phyloP scores from a whole-genome alignment of 2,888 invertebrate species.

The Drosophila paramelanica region DNA sequence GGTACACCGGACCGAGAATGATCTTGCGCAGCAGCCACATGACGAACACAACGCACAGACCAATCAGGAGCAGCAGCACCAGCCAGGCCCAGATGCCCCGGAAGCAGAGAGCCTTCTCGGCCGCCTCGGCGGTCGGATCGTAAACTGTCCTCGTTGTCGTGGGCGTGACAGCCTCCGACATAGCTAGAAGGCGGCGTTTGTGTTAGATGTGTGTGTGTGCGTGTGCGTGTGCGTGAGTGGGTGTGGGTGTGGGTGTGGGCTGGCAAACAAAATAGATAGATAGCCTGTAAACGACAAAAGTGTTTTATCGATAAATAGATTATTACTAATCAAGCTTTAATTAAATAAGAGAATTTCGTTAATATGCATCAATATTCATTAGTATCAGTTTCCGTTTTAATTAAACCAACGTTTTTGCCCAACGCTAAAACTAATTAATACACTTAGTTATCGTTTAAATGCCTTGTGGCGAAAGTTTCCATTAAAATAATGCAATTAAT shows the following conservation, averaged over 20 bases:
- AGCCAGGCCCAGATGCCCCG: slow-evolving; percentile 80
- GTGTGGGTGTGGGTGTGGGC: neutral
- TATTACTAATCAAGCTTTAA: too few species aligned
- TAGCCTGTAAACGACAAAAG: slow-evolving; percentile 16
- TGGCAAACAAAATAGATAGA: neutral
- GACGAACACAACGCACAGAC: slow-evolving; percentile 46
- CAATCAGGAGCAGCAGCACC: slow-evolving; percentile 66
- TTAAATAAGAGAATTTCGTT: too few species aligned
- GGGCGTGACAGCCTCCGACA: slow-evolving; percentile 71
- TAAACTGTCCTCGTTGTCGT: slow-evolving; percentile 43
- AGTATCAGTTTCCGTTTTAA: too few species aligned
- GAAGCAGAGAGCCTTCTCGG: slow-evolving; percentile 78
- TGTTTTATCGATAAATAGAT: neutral
- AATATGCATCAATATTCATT: too few species aligned
- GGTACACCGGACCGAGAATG: slow-evolving; percentile 82
- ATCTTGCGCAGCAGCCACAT: slow-evolving; percentile 79
- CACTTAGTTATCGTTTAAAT: neutral
- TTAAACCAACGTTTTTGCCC: too few species aligned
- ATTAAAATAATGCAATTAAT: neutral
- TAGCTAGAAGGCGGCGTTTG: slow-evolving; percentile 34
- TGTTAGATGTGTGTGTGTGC: neutral
- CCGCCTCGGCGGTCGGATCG: slow-evolving; percentile 58
- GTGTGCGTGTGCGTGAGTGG: neutral
- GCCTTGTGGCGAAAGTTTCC: neutral
- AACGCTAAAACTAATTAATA: neutral